A percentile compares a stretch with the other conserved stretches of the same genome.
Evolutionary conservation across 2,797 vertebrate species (phyloP).

Genomic region (Melanotaenia pygmaea): DNA sequence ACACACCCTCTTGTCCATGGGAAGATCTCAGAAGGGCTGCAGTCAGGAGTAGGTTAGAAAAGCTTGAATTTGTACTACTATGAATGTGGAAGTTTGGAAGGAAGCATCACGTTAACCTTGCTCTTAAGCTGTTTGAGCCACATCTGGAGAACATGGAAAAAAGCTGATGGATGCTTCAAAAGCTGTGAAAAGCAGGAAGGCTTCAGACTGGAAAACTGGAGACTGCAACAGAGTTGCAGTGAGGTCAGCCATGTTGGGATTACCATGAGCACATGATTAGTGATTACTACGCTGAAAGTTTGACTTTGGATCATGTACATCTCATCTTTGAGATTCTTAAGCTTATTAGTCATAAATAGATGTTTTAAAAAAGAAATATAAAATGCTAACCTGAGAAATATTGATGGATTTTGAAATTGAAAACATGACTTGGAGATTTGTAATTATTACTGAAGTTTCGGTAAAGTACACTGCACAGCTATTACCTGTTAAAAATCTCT

Average conservation of each 20-base stretch:
- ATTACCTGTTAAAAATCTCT: background rate
- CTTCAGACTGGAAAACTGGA: background rate
- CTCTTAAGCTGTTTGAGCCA: fast-evolving
- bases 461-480: background rate
- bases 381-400: too few relatives aligned
- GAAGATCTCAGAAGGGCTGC: background rate
- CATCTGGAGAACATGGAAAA: background rate
- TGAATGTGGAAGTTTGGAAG: background rate
- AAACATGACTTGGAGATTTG: too few relatives aligned
- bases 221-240: background rate
- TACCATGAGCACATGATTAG: background rate
- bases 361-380: too few relatives aligned
- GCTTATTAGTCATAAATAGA: too few relatives aligned
- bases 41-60: background rate
- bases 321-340: too few relatives aligned
- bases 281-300: too few relatives aligned
- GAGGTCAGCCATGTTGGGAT: background rate
- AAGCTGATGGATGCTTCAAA: fast-evolving
- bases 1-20: background rate
- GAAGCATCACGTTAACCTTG: fast-evolving
- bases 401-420: too few relatives aligned
- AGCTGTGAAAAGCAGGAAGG: background rate
- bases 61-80: background rate
- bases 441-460: background rate
- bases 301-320: background rate